Base-by-base conservation (phyloP, 2,888 invertebrate species). In the Cartodere bifasciata region DNA sequence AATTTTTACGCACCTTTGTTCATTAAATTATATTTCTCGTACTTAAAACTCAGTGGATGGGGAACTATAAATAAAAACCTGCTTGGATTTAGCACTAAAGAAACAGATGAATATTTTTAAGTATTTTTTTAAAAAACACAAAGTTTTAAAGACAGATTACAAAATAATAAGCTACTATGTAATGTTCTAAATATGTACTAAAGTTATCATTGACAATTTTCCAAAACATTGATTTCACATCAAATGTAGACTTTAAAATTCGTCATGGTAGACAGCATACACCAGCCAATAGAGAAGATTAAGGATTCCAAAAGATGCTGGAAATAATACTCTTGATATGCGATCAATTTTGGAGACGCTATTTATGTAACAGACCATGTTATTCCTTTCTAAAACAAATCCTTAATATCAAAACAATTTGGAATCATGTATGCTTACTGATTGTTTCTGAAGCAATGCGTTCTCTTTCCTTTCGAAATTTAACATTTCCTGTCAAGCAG, bases 231-330 rank as follows among this genome's bases (percentile, higher is more conserved):
- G n/a, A 65, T 45, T 74, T 72, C 42, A 72, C 72, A 55, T 78
- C 76, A 31, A 72, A 73, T 78, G n/a, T n/a, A n/a, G n/a, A n/a
- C 78, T 78, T 38, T 75, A 71, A 53, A 79, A 80, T 50, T 78
- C 75, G 39, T 78, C 75, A 48, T 77, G 81, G 37, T 77, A 79
- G 49, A 78, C 75, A 10, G 80, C 80, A 56, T 86, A 88, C 20
- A 78, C 72, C 56, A 85, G 61, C 91, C 92, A 94, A 59, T 94
- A 94, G 50, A 82, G 75, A 30, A 91, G 62, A 56, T 91, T 92
- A 39, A 92, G 76, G 0, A 86, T 58, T 0, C 78, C 75, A 53
- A 92, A 92, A 1, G 86, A 84, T 7, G 84, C 74, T 2, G 92
- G 91, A 53, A 87, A 86, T 27, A 86, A 63, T 27, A 86, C 63